Conservation (phyloP, 2,113 vertebrate species). For the Meles meles region DNA sequence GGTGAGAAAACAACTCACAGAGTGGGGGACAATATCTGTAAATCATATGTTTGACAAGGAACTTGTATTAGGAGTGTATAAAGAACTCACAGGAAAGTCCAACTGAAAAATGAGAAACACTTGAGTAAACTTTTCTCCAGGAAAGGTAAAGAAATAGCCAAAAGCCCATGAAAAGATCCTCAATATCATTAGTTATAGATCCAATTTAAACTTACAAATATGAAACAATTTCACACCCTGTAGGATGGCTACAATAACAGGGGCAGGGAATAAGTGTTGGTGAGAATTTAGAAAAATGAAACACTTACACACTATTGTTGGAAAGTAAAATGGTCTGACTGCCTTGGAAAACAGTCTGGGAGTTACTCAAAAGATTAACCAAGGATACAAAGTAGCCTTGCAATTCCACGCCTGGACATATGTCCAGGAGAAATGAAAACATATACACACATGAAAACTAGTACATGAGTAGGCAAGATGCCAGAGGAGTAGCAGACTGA, state of each 20-base stretch:
- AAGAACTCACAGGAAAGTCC: neutral
- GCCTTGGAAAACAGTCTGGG: neutral
- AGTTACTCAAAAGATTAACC: neutral
- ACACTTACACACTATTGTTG: neutral
- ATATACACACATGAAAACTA: neutral
- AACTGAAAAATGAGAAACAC: neutral
- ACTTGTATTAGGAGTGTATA: neutral
- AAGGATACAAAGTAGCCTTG: neutral
- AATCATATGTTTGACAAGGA: neutral
- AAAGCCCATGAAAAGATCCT: neutral
- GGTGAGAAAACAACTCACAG: neutral
- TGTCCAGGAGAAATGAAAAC: neutral
- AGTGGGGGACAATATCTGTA: neutral
- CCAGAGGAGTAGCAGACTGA: no score
- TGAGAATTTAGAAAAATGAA: neutral
- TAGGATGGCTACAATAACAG: neutral
- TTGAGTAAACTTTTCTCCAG: neutral
- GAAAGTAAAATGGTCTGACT: neutral
- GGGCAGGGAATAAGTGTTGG: neutral
- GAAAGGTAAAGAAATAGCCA: neutral
- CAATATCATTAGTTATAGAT: neutral
- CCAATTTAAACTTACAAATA: neutral
- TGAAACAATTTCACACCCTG: neutral
- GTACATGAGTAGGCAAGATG: neutral
- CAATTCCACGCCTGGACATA: neutral